These are phyloP conservation scores for Aphodius granarius DNA, from an alignment of 2,888 invertebrate species.

Conservation along the genomic window DNA sequence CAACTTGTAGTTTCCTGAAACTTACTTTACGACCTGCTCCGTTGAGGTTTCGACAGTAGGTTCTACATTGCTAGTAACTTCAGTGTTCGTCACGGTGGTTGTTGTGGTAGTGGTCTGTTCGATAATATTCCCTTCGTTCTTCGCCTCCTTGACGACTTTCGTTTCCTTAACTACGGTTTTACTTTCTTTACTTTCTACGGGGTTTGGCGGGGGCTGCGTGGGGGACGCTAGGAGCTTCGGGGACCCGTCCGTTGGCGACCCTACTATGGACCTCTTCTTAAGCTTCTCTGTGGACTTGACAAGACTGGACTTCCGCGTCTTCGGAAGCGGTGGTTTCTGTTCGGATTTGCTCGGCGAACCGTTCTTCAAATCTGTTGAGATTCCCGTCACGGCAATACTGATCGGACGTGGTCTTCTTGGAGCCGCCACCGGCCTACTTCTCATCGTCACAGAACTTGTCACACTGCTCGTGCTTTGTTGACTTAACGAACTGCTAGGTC, in stretches of 20 bases:
- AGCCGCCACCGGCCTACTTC: constrained; percentile 64
- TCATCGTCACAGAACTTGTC: constrained; percentile 58
- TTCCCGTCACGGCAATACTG: constrained; percentile 84
- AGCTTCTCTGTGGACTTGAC: constrained; percentile 40
- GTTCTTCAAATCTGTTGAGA: constrained; percentile 56
- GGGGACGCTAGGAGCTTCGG: constrained; percentile 37
- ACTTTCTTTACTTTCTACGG: constrained; percentile 14
- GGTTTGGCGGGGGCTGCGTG: constrained; percentile 25
- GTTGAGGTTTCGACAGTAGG: neutral
- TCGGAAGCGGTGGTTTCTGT: constrained; percentile 58
- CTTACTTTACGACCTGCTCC: constrained; percentile 13
- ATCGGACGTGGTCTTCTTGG: constrained; percentile 76
- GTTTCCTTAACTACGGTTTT: constrained; percentile 17
- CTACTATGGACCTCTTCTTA: constrained; percentile 28
- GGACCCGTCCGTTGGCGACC: constrained; percentile 38
- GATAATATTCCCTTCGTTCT: constrained; percentile 5
- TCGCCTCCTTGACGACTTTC: constrained; percentile 15
- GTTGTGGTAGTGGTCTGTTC: neutral
- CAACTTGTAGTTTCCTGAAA: too few species aligned
- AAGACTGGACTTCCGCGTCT: constrained; percentile 49
- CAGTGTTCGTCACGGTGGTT: neutral
- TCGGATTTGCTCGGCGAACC: constrained; percentile 37
- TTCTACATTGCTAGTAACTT: constrained; percentile 9
- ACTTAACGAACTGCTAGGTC: constrained; percentile 87
- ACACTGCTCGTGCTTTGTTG: constrained; percentile 67